Evolutionary conservation across 1,140 invertebrate species (phyloP).

Genomic region (Meloidogyne chitwoodi): DNA sequence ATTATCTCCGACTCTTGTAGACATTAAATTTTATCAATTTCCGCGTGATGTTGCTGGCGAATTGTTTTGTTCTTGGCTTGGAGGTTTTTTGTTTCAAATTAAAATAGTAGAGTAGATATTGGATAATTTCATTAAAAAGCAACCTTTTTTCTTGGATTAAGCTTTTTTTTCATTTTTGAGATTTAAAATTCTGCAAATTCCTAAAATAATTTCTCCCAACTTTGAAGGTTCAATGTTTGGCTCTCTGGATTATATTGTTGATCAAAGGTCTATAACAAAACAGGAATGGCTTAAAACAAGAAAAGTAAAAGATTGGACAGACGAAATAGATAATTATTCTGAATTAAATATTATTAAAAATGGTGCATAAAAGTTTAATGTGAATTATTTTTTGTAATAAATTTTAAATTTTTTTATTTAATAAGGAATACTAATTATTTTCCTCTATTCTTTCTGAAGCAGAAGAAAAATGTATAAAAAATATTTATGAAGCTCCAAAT

Average conservation of each 20-base stretch:
- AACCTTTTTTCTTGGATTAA: no score
- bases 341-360: not conserved
- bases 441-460: no score
- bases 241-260: slow-evolving; percentile 18
- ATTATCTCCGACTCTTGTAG: not conserved
- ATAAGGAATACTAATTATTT: no score
- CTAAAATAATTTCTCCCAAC: not conserved
- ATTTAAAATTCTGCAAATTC: no score
- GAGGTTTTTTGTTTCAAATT: slow-evolving; percentile 22
- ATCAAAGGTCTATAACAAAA: slow-evolving; percentile 33
- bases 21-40: slow-evolving; percentile 38
- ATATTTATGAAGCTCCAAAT: no score
- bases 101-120: no score
- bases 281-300: slow-evolving; percentile 29
- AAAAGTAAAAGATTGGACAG: slow-evolving; percentile 35
- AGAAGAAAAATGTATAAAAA: no score
- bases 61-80: slow-evolving; percentile 36
- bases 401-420: no score
- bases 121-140: no score
- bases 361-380: not conserved
- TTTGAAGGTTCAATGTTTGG: slow-evolving; percentile 31
- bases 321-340: not conserved
- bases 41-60: slow-evolving; percentile 16
- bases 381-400: not conserved
- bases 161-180: no score